Base-by-base conservation (phyloP, 2,888 invertebrate genomes). In the Drosophila nigritarsus region DNA sequence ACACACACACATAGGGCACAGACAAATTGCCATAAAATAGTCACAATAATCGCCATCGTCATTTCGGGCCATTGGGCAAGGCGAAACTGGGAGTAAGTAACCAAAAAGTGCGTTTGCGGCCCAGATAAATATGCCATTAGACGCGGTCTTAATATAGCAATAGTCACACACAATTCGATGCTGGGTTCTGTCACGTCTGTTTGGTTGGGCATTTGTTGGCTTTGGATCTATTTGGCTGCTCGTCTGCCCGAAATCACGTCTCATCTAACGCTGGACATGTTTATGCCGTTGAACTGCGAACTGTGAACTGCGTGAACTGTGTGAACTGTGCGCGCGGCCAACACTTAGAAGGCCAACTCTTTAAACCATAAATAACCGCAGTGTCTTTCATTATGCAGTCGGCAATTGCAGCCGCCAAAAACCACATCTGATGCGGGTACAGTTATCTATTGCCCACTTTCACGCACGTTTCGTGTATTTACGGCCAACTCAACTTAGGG, bases 21-120 rank as follows among this genome's bases (percentile, higher is more conserved):
- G 83, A 89, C 90, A 87, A 89, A 78, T 82, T 76, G 86, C 73
- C 79, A 66, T 87, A 75, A 89, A 84, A 82, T 67, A 24, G 70
- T 73, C 78, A 66, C 66, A 71, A 74, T 87, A 80, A 78, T 84
- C 87, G 67, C 67, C 77, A 66, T 61, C 53, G 67, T 68, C 75
- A 78, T 71, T 73, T 80, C 87, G 72, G 73, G 73, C 84, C 73
- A 88, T 83, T 88, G 80, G 74, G 67, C 78, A 82, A 15, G 20
- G 55, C 30, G 24, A 62, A 56, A 50, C 59, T 67, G 40, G 20
- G 32, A 30, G 42, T 30, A 51, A 63, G 62, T 58, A 65, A 61
- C 74, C 78, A 29, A 65, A 65, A 69, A 80, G 66, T 67, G 75
- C 75, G 69, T 65, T 60, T 60, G 65, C 9, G 45, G 49, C 13